Conservation (phyloP, 2,888 invertebrate species). For the Hydrotaea cyrtoneurina region DNA sequence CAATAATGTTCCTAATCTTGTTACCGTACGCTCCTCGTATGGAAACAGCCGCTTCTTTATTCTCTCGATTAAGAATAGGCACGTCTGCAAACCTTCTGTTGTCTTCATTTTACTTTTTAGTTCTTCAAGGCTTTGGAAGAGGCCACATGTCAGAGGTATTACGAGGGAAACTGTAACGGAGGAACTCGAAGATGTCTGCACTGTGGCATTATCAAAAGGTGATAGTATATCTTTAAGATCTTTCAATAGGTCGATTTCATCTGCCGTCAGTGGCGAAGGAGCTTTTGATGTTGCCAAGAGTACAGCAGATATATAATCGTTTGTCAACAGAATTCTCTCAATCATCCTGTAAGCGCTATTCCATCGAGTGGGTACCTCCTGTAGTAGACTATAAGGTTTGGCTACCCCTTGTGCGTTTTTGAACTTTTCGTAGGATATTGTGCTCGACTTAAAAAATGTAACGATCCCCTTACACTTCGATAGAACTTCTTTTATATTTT, state of each 20-base stretch:
- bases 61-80: too few relatives aligned
- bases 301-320: too few relatives aligned
- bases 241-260: too few relatives aligned
- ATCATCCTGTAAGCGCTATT: too few relatives aligned
- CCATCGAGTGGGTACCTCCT: conserved; percentile 47
- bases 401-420: conserved; percentile 2
- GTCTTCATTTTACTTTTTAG: neutral
- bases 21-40: too few relatives aligned
- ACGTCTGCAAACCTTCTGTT: neutral
- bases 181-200: neutral
- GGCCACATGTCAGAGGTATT: conserved; percentile 16
- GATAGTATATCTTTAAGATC: too few relatives aligned
- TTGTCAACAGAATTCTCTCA: too few relatives aligned
- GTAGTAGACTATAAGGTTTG: conserved; percentile 43
- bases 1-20: too few relatives aligned
- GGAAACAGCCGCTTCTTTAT: too few relatives aligned
- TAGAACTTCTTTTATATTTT: neutral
- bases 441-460: conserved; percentile 42
- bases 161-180: neutral
- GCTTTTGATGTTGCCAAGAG: too few relatives aligned
- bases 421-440: neutral
- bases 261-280: too few relatives aligned
- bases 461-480: conserved; percentile 22
- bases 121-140: neutral
- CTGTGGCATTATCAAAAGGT: too few relatives aligned